Conservation (phyloP, 1,140 invertebrate species). For the Diorhabda carinulata region DNA sequence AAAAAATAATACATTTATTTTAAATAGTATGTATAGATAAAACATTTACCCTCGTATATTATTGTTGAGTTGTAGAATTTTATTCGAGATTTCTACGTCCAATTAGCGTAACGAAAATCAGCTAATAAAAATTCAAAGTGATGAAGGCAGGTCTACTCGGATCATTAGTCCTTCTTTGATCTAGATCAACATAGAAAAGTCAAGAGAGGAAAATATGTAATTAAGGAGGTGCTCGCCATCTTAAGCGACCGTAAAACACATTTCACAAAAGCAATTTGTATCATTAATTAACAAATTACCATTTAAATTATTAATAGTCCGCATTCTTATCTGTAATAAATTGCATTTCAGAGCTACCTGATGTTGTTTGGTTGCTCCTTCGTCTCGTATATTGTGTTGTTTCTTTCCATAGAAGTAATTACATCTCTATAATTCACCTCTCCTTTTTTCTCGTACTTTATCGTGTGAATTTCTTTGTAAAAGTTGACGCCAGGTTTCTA, state of each 20-base stretch:
- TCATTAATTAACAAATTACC: conserved; percentile 49
- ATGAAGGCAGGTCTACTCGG: conserved; percentile 22
- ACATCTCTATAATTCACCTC: conserved; percentile 22
- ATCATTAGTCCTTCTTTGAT: conserved; percentile 33
- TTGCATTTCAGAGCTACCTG: conserved; percentile 28
- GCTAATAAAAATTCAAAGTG: conserved; percentile 37
- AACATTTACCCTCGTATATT: neutral
- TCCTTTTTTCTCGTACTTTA: conserved; percentile 11
- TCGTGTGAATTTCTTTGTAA: conserved; percentile 18
- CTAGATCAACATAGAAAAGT: conserved; percentile 32
- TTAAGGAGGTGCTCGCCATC: conserved; percentile 33
- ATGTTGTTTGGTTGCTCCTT: conserved; percentile 29
- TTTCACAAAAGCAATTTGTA: conserved; percentile 47
- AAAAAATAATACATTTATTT: too few species aligned
- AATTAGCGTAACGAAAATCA: conserved; percentile 35
- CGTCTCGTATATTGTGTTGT: conserved; percentile 12
- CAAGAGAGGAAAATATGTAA: conserved; percentile 32
- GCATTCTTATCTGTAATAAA: conserved; percentile 38
- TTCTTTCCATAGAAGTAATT: conserved; percentile 18
- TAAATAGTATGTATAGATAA: too few species aligned
- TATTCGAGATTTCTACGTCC: conserved; percentile 28
- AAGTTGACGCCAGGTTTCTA: conserved; percentile 13
- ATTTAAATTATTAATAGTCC: conserved; percentile 47
- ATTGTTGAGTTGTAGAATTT: conserved; percentile 19
- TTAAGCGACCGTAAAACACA: conserved; percentile 45